A percentile compares a stretch with the other conserved stretches of the same genome.
phyloP scores from a whole-genome alignment of 2,888 invertebrate genomes.

The Adela reaumurella region DNA sequence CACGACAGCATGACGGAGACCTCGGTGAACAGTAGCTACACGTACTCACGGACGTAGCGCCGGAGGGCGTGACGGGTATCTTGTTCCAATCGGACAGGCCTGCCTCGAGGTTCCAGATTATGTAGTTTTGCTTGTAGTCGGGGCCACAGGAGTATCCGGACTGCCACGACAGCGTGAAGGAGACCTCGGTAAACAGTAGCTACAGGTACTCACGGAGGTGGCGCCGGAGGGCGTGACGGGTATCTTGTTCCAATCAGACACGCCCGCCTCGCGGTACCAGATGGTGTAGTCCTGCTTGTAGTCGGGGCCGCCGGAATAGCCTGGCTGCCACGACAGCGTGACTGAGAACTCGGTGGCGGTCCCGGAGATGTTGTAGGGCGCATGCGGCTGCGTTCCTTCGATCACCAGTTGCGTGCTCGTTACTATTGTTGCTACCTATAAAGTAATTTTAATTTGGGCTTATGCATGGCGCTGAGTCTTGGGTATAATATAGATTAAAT shows the following conservation, averaged over 20 bases:
- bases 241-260: constrained; percentile 89
- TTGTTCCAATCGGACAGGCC: constrained; percentile 90
- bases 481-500: too few species aligned
- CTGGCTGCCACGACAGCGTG: constrained; percentile 89
- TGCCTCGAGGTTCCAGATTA: constrained; percentile 89
- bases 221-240: constrained; percentile 90
- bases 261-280: constrained; percentile 88
- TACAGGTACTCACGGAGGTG: constrained; percentile 58
- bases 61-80: constrained; percentile 89
- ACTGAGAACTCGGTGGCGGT: constrained; percentile 88
- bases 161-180: constrained; percentile 88
- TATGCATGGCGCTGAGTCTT: too few species aligned
- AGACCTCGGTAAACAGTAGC: constrained; percentile 88
- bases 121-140: constrained; percentile 92
- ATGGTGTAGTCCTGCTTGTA: constrained; percentile 94
- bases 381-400: constrained; percentile 94
- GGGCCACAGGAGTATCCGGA: constrained; percentile 95
- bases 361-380: constrained; percentile 92
- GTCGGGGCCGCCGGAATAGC: constrained; percentile 92
- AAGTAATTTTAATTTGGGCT: too few species aligned
- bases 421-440: constrained; percentile 91
- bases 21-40: too few species aligned
- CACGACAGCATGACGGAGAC: constrained; percentile 88
- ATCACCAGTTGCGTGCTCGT: constrained; percentile 85
- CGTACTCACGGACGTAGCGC: constrained; percentile 64